Base-by-base conservation (phyloP, 2,888 invertebrate genomes). In the Pristionchus maxplancki region DNA sequence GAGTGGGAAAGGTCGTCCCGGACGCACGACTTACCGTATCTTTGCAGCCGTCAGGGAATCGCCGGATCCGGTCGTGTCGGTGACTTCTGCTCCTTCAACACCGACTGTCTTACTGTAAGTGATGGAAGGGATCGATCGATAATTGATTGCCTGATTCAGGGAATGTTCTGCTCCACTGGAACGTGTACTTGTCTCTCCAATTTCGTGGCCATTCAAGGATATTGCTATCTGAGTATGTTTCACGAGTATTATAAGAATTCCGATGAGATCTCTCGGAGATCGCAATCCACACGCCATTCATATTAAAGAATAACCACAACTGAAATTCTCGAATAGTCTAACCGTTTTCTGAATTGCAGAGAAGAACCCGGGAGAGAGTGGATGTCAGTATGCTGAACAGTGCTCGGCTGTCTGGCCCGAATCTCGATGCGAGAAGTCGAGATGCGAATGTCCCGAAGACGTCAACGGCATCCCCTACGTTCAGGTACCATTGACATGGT, bases 141-240 rank as follows among this genome's bases (percentile, higher is more conserved):
- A 81, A 40, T 40, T 50, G 40, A 53, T 3, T 78, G n/a, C 17
- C 28, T 53, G 37, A 88, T 90, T 58, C 88, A 93, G 93, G 94
- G 94, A 88, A 94, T 95, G 94, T 94, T 93, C 92, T 94, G 94
- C 89, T 94, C 93, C 40, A 92, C 93, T 3, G 94, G 94, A 40
- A 92, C 93, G 0, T 94, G 94, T 87, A 94, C 93, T 17, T 94
- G 94, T 78, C 90, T 94, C 67, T 92, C 92, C 86, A 94, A 94
- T 90, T 94, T 93, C 87, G 94, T 94, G 84, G 93, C 94, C 89
- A 94, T 94, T 84, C 94, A 94, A 90, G 94, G 94, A 53, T 94
- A 94, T 89, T 94, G 94, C 83, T 94, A 94, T 82, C 88, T 94
- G 88, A 94, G 92, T 92, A 58, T 83, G 90, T 91, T 50, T n/a